Conservation (phyloP, 2,113 vertebrate species). For the Tricholaema leucomelas region DNA sequence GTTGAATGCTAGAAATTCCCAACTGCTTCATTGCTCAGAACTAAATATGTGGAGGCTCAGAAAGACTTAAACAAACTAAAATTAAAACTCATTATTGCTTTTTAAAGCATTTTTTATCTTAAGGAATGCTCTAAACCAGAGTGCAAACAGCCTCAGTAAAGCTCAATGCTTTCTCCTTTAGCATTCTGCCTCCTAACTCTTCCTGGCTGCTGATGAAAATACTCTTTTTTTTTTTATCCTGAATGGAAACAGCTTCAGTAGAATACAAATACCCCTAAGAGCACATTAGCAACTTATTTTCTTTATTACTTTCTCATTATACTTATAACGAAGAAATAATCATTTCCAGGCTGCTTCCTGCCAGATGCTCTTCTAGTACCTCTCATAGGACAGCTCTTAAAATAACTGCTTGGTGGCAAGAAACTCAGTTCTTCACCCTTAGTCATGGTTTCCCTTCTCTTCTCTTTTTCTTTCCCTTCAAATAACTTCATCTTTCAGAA, state of each 20-base stretch:
- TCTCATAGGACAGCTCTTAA: conserved; percentile 47
- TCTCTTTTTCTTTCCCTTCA: neutral
- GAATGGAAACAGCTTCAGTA: neutral
- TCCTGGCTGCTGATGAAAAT: neutral
- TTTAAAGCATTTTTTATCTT: neutral
- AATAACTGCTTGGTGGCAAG: conserved; percentile 39
- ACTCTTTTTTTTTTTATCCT: neutral
- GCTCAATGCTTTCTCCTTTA: neutral
- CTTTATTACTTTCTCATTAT: conserved; percentile 50
- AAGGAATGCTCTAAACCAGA: conserved; percentile 2
- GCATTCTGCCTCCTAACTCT: neutral
- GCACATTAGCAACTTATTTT: neutral
- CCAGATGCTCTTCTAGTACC: conserved; percentile 55
- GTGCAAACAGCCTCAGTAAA: neutral
- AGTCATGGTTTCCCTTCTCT: neutral
- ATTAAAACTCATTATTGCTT: too few relatives aligned
- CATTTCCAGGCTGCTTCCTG: conserved; percentile 46
- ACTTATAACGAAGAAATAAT: conserved; percentile 51
- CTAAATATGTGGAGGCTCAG: neutral
- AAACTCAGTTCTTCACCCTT: neutral
- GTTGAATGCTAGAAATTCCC: neutral
- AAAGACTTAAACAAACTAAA: neutral
- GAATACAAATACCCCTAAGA: conserved; percentile 27
- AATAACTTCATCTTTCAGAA: neutral
- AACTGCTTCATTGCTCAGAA: neutral